A percentile compares a stretch with the other conserved stretches of the same genome.
phyloP scores from a whole-genome alignment of 2,888 invertebrate genomes.

The Tyria jacobaeae region DNA sequence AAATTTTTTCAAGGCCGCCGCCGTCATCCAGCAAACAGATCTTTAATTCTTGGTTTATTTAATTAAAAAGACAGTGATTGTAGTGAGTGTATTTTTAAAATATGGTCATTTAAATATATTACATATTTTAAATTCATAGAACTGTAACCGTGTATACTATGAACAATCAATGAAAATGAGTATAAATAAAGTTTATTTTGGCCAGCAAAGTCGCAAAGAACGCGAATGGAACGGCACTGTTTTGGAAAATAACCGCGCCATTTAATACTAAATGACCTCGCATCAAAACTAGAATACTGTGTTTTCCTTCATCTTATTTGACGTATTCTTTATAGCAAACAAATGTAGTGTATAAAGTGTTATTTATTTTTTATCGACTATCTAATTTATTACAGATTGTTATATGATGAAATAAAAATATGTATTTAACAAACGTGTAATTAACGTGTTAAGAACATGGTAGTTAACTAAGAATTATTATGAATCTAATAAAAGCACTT shows the following conservation, averaged over 20 bases:
- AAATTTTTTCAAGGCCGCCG: not conserved
- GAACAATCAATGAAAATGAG: not conserved
- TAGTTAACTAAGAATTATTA: not conserved
- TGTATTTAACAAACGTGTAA: too few relatives aligned
- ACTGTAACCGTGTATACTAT: not conserved
- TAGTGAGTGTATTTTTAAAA: not conserved
- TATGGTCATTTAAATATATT: not conserved
- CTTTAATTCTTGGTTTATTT: not conserved
- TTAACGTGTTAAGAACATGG: too few relatives aligned
- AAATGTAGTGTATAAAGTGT: not conserved
- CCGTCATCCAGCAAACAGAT: too few relatives aligned
- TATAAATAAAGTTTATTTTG: constrained; percentile 8
- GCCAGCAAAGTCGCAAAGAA: constrained; percentile 3
- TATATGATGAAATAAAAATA: not conserved
- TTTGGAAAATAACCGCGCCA: constrained; percentile 21
- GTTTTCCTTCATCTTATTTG: constrained; percentile 12
- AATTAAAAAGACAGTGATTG: not conserved
- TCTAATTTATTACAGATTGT: not conserved
- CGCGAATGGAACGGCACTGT: constrained; percentile 9
- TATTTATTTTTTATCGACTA: constrained; percentile 6
- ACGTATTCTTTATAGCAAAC: not conserved
- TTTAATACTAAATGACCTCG: constrained; percentile 14
- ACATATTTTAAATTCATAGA: not conserved
- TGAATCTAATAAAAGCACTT: too few relatives aligned
- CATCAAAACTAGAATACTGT: constrained; percentile 9